Evolutionary conservation across 2,113 vertebrate species (phyloP).

Genomic region (Raphicerus campestris): DNA sequence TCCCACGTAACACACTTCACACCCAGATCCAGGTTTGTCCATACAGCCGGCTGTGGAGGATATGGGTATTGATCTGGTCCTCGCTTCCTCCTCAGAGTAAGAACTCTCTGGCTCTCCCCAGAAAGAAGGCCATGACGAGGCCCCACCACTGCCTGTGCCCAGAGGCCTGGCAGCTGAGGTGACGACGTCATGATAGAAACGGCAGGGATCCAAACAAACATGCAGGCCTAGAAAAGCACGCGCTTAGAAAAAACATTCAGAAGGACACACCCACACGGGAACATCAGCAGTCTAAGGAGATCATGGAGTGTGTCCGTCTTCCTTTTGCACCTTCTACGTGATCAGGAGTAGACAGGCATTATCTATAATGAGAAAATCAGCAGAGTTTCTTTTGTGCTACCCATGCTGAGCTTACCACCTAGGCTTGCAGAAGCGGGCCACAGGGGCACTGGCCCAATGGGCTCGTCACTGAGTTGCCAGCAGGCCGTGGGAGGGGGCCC

Average conservation of each 20-base stretch:
- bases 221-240: not conserved
- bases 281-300: not conserved
- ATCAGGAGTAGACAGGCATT: not conserved
- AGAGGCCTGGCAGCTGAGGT: too few relatives aligned
- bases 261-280: not conserved
- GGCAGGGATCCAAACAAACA: not conserved
- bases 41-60: not conserved
- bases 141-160: not conserved
- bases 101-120: not conserved
- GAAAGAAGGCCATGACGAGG: not conserved
- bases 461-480: too few relatives aligned
- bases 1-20: not conserved
- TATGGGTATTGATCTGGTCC: not conserved
- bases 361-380: not conserved
- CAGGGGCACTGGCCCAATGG: accelerated
- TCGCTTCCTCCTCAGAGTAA: not conserved
- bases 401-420: not conserved
- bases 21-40: not conserved
- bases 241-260: not conserved
- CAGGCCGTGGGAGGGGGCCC: not conserved
- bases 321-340: not conserved
- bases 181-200: not conserved
- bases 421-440: not conserved
- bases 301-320: not conserved
- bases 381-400: not conserved